Evolutionary conservation across 2,113 vertebrate genomes (phyloP).

Genomic region (Gavialis gangeticus): DNA sequence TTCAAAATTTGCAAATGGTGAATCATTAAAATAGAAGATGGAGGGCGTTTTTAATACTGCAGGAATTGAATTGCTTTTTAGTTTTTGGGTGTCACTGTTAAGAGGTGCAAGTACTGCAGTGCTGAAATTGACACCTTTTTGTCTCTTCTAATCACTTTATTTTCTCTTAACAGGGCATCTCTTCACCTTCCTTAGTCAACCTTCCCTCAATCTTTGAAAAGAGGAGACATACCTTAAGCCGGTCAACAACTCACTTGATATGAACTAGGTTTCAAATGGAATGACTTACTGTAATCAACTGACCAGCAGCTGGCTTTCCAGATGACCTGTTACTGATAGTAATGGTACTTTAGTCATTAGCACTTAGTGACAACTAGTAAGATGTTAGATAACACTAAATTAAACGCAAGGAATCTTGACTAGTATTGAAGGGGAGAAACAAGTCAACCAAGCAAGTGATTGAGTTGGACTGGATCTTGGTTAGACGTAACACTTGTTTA

Average conservation of each 20-base stretch:
- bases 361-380: constrained; percentile 73
- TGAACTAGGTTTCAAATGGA: constrained; percentile 70
- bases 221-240: constrained; percentile 93
- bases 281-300: constrained; percentile 10
- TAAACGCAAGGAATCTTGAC: constrained; percentile 25
- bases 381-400: constrained; percentile 77
- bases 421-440: constrained; percentile 17
- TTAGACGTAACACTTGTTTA: constrained; percentile 59
- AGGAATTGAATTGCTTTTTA: background rate
- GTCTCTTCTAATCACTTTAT: background rate
- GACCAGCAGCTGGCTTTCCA: constrained; percentile 52
- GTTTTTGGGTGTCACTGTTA: background rate
- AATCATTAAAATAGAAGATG: background rate
- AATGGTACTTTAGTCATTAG: constrained; percentile 78
- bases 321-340: constrained; percentile 62
- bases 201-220: constrained; percentile 91
- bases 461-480: background rate
- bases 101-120: background rate
- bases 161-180: constrained; percentile 78
- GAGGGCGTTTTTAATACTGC: background rate
- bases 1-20: background rate
- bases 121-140: background rate
- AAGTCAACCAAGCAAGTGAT: constrained; percentile 40
- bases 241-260: constrained; percentile 94
- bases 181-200: constrained; percentile 93